Conservation (phyloP, 2,113 vertebrate genomes). For the Cebidichthys violaceus region DNA sequence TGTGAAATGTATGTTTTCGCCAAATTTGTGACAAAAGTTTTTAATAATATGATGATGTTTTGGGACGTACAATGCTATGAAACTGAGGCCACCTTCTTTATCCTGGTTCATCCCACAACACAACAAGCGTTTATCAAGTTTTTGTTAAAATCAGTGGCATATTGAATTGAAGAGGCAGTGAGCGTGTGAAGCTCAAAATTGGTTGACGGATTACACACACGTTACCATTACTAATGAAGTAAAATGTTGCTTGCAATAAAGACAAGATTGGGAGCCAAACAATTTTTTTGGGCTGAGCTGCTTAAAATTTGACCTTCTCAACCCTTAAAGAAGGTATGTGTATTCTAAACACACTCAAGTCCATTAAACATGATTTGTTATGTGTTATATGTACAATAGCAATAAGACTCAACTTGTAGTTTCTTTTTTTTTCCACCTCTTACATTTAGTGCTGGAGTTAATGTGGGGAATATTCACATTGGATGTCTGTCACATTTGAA, state of each 20-base stretch:
- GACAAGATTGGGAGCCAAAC: not conserved
- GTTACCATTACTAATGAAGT: not conserved
- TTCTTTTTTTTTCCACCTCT: not conserved
- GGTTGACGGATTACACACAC: not conserved
- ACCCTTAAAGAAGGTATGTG: not conserved
- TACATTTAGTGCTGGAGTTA: not conserved
- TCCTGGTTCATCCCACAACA: not conserved
- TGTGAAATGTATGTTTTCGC: not conserved
- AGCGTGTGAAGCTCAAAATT: not conserved
- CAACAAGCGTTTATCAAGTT: not conserved
- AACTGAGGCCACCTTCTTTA: not conserved
- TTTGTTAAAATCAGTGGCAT: not conserved
- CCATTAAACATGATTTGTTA: not conserved
- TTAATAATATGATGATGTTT: not conserved
- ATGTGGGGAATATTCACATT: not conserved
- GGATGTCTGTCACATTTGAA: constrained; percentile 21
- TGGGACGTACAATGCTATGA: not conserved
- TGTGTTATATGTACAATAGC: not conserved
- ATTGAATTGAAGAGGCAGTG: not conserved
- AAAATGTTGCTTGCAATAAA: not conserved
- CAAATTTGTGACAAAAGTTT: not conserved
- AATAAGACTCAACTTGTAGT: not conserved
- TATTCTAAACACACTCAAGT: not conserved
- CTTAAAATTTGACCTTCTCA: not conserved
- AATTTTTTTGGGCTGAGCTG: not conserved